Base-by-base conservation (phyloP, 2,113 vertebrate species). In the Scartelaos histophorus region DNA sequence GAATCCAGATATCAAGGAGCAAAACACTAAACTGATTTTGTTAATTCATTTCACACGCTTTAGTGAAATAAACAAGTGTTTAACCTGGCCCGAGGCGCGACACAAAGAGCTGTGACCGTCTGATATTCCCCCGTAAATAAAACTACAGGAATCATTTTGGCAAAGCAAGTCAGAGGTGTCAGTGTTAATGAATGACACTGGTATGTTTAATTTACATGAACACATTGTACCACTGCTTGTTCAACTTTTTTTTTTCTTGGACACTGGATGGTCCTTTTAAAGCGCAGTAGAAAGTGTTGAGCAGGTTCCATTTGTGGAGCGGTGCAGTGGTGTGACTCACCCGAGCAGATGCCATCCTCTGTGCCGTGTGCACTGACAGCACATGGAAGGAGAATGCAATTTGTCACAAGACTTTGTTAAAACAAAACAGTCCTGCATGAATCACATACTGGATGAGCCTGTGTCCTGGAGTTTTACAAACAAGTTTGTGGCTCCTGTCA, bases 241-340 rank as follows among this genome's bases (percentile, higher is more conserved):
- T n/a, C 51, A 5, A 19, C 5, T 22, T 25, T 34, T 34, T 61
- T 34, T 7, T 5, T 3, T 60, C 29, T 29, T 29, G 29, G 24
- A 60, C 24, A 15, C 24, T 10, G n/a, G n/a, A 21, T 7, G n/a
- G 10, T 21, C 53, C n/a, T n/a, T n/a, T 56, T 15, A 29, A 61
- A 34, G 16, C 15, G 15, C 7, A 34, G 25, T 61, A 7, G 25
- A 34, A 61, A 34, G 58, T 61, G 25, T 25, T 29, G 13, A 16
- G 25, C 25, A 5, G 58, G 15, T 16, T 60, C 1, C 21, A 16
- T 60, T 25, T 24, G 12, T 60, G 24, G 57, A 60, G 58, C 58
- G 3, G 58, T 61, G 58, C 58, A 34, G 58, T 17, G 13, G 24
- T 61, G 58, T 61, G 58, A 61, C 58, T 61, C 58, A 61, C 58